A percentile compares a stretch with the other conserved stretches of the same genome.
Evolutionary conservation across 2,888 invertebrate genomes (phyloP).

Genomic region (Caenorhabditis sp.): DNA sequence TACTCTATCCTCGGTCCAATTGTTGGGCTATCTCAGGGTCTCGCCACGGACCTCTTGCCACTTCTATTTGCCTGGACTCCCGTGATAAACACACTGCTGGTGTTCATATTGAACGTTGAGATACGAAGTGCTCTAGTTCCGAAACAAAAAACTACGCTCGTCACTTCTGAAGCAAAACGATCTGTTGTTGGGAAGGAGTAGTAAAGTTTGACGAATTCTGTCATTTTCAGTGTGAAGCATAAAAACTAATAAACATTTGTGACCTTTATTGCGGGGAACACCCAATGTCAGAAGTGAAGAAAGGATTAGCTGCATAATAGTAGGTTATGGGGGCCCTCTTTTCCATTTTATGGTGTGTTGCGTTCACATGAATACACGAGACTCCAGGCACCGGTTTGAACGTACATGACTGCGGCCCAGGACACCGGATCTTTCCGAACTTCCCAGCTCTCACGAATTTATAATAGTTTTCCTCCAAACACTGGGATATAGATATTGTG

Average conservation of each 20-base stretch:
- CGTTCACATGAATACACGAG: constrained; percentile 46
- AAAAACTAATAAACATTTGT: too few species aligned
- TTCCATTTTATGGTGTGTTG: constrained; percentile 22
- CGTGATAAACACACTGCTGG: constrained; percentile 22
- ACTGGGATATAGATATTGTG: constrained; percentile 2
- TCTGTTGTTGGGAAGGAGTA: constrained; percentile 5
- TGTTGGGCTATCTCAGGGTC: constrained; percentile 15
- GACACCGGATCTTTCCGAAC: background rate
- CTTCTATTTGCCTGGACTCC: constrained; percentile 31
- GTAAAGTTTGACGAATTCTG: too few species aligned
- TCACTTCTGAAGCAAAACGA: constrained; percentile 15
- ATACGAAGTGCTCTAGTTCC: constrained; percentile 33
- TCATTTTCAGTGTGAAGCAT: too few species aligned
- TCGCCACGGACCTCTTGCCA: constrained; percentile 16
- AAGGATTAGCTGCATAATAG: constrained; percentile 19
- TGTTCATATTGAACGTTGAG: constrained; percentile 47
- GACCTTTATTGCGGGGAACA: constrained; percentile 18
- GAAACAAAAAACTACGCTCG: background rate
- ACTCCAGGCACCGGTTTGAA: constrained; percentile 19
- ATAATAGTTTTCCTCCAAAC: constrained; percentile 45
- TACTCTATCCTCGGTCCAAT: constrained; percentile 17
- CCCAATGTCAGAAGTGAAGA: constrained; percentile 13
- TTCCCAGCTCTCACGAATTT: background rate
- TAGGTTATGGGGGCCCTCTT: constrained; percentile 34
- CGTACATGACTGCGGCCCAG: constrained; percentile 34